Base-by-base conservation (phyloP, 2,888 invertebrate genomes). In the Lacanobia oleracea region DNA sequence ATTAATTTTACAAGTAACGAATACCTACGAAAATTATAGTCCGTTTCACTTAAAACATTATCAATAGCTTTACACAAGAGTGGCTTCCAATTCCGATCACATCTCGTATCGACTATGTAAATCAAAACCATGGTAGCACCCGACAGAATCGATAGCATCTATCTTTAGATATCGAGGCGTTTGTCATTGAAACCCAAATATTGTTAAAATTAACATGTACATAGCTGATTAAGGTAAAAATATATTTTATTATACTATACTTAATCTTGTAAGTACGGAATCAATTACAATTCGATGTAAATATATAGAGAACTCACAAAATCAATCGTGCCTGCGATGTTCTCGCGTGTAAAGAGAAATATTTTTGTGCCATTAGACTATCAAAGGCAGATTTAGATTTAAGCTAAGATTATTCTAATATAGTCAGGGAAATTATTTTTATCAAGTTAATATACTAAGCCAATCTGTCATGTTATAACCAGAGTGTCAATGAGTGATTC, bases 211-310 rank as follows among this genome's bases (percentile, higher is more conserved):
- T 77, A 70, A 78, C 71, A 75, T 80, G 74, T 76, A 77, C 63
- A 75, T 81, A 79, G 71, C 70, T 82, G 70, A 67, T 67, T 67
- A 72, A 78, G 73, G 77, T 77, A 80, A 74, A 83, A 72, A 82
- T 85, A 82, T 87, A 85, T 87, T 87, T 86, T 87, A 84, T 84
- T 68, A 84, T 82, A 76, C 63, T 82, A 63, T 78, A 78, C 57
- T 67, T 72, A 77, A 70, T 23, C 73, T 9, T 76, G 63, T 67
- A 74, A 79, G 7, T 54, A 76, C 57, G 72, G 71, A 75, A 77
- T 77, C 73, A 80, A 82, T 73, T 83, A 79, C 59, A 40, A 72
- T 64, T 59, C 33, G 65, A 67, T 77, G 70, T 85, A 77, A 79
- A 74, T 75, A 70, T 76, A 67, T 61, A 64, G 67, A 40, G 64